Evolutionary conservation across 1,140 invertebrate species (phyloP).

Genomic region (Daktulosphaira vitifoliae): DNA sequence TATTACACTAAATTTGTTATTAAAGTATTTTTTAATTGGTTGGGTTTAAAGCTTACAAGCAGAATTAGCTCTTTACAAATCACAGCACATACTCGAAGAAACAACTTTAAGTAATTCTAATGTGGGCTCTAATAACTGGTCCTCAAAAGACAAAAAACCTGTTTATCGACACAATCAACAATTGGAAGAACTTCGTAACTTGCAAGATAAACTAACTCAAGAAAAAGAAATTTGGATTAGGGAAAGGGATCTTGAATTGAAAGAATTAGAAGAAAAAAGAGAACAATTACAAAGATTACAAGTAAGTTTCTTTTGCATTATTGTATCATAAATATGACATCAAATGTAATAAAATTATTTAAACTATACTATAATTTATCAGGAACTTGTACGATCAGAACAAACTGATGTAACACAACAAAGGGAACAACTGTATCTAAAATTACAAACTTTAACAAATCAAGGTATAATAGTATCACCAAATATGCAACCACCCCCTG

Average conservation of each 20-base stretch:
- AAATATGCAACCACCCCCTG: conserved; percentile 38
- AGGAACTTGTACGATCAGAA: conserved; percentile 60
- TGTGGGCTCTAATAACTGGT: background rate
- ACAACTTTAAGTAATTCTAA: background rate
- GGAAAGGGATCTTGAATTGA: conserved; percentile 53
- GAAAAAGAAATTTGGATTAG: conserved; percentile 69
- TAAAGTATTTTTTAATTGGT: background rate
- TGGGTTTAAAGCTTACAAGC: conserved; percentile 50
- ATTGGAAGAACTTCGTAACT: conserved; percentile 60
- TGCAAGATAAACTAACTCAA: conserved; percentile 66
- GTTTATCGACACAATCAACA: conserved; percentile 61
- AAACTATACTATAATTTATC: conserved; percentile 12
- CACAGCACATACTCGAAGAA: conserved; percentile 38
- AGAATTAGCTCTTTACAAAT: conserved; percentile 51
- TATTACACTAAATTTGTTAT: background rate
- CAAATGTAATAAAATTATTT: no score
- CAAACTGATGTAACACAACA: conserved; percentile 77
- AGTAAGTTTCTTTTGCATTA: conserved; percentile 39
- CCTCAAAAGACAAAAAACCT: conserved; percentile 44
- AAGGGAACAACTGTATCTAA: conserved; percentile 72
- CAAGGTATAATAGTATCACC: conserved; percentile 53
- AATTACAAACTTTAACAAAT: conserved; percentile 65
- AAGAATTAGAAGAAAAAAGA: conserved; percentile 57
- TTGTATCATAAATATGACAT: no score
- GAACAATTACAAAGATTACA: conserved; percentile 50